Evolutionary conservation across 2,888 invertebrate species (phyloP), one percentile per base, ranked within the genome.

Genomic region (Lamproptera curius): DNA sequence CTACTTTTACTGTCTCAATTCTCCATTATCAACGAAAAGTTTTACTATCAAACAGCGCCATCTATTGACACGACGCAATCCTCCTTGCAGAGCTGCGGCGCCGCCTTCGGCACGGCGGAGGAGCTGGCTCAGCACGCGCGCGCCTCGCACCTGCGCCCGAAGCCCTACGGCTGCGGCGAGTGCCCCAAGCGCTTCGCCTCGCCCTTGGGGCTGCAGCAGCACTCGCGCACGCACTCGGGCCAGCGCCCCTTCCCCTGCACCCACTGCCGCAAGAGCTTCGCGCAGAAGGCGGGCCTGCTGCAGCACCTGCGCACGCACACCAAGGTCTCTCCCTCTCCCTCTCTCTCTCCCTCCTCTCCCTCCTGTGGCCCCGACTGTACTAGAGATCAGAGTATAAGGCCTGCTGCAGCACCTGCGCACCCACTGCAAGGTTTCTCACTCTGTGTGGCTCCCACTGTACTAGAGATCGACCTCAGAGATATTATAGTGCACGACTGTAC

Each of bases 371-470:
- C 75, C 0, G 71, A 67, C 59, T 88, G 88, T 47, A 48, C 68
- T 0, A 88, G 36, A 61, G 81, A 0, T 88, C 88, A 74, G 84
- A 86, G 0, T 88, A 88, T 55, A 87, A 85, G 88, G 88, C 0
- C 62, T 86, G 0, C 85, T 86, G 42, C 88, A 88, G 31, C 88
- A 88, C 9, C 50, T 78, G 0, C 61, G 88, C 0, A 88, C 78
- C 1, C 88, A 88, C 56, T 84, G 82, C 0, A 84, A 84, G 44
- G 57, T 31, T 2, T n/a, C n/a, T n/a, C n/a, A n/a, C n/a, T n/a
- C n/a, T n/a, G n/a, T n/a, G n/a, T n/a, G n/a, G n/a, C n/a, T n/a
- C n/a, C n/a, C n/a, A n/a, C n/a, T n/a, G n/a, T n/a, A n/a, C n/a
- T n/a, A n/a, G n/a, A n/a, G n/a, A n/a, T n/a, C n/a, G n/a, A n/a